phyloP scores from a whole-genome alignment of 2,113 vertebrate species.

The Nothoprocta pentlandii region DNA sequence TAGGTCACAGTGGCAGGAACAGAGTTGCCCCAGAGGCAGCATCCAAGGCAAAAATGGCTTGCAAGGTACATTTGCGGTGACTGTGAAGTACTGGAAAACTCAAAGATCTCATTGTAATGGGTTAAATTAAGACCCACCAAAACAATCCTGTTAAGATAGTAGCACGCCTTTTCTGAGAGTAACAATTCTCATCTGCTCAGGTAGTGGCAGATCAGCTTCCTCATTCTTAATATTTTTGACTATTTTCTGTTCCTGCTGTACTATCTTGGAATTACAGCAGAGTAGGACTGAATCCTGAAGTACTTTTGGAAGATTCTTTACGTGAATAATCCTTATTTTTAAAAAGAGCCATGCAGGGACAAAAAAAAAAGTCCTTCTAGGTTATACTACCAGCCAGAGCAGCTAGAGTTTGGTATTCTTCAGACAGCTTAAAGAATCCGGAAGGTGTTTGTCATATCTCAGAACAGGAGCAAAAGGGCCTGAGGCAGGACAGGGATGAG shows the following conservation, averaged over 20 bases:
- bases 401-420: background rate
- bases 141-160: background rate
- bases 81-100: background rate
- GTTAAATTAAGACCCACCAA: background rate
- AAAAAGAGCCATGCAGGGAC: background rate
- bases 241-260: background rate
- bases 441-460: background rate
- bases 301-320: background rate
- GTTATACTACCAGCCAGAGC: background rate
- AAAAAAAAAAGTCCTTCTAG: background rate
- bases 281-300: background rate
- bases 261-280: background rate
- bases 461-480: background rate
- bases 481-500: background rate
- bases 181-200: background rate
- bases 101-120: background rate
- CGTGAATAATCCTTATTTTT: background rate
- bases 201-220: background rate
- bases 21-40: background rate
- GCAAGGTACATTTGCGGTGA: background rate
- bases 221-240: background rate
- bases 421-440: accelerated
- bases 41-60: background rate
- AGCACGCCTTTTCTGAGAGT: background rate
- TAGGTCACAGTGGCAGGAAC: background rate